phyloP scores from a whole-genome alignment of 2,113 vertebrate species.

The Syngnathoides biaculeatus region DNA sequence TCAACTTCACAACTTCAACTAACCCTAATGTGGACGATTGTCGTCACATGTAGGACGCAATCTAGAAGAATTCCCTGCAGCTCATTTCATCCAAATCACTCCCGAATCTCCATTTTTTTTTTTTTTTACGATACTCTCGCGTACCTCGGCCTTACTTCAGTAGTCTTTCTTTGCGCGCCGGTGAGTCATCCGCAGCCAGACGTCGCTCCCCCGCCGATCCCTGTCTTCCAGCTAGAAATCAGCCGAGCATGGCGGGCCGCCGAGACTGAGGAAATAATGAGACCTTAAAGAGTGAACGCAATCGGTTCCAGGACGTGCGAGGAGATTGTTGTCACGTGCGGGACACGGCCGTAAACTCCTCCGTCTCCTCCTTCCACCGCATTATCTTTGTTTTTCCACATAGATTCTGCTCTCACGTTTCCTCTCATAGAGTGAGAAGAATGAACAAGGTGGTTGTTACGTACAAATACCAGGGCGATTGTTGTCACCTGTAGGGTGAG shows the following conservation, averaged over 20 bases:
- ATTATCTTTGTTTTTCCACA: too few species aligned
- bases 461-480: too few species aligned
- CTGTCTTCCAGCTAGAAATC: conserved; percentile 81
- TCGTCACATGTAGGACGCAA: background rate
- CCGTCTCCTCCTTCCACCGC: conserved; percentile 8
- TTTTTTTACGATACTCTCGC: background rate
- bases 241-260: conserved; percentile 75
- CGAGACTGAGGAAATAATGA: conserved; percentile 27
- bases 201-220: conserved; percentile 67
- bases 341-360: background rate
- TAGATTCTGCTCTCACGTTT: too few species aligned
- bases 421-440: too few species aligned
- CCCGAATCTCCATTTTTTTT: too few species aligned
- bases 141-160: conserved; percentile 7
- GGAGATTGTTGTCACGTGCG: background rate
- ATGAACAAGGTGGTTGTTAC: too few species aligned
- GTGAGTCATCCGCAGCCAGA: conserved; percentile 64
- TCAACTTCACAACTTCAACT: too few species aligned
- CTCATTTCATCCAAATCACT: too few species aligned
- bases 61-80: too few species aligned
- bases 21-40: too few species aligned
- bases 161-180: background rate
- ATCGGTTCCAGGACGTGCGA: background rate
- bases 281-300: background rate
- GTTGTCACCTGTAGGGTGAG: too few species aligned